Percentiles rank a stretch among this genome's conserved stretches.
These are phyloP conservation scores for Petrocephalus microphthalmus DNA, from an alignment of 2,113 vertebrate genomes.

Conservation along the genomic window DNA sequence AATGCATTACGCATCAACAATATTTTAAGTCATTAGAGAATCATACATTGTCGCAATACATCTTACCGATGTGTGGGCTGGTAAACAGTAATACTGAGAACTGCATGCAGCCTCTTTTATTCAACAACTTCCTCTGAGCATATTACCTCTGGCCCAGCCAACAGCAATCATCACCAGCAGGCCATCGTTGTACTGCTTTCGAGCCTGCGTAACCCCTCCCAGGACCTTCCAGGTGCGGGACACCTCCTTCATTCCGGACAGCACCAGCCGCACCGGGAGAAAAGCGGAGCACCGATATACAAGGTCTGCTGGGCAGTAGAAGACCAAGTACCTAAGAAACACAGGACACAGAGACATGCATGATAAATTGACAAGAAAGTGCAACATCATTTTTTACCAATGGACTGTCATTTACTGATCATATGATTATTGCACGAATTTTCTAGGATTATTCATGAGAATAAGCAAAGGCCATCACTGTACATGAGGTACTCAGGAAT, in stretches of 20 bases:
- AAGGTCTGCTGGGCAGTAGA: slow-evolving; percentile 83
- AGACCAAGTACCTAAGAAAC: slow-evolving; percentile 79
- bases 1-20: background rate
- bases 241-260: slow-evolving; percentile 88
- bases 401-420: background rate
- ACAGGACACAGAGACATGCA: background rate
- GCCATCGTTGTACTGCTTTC: slow-evolving; percentile 74
- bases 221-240: slow-evolving; percentile 91
- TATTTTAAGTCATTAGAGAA: background rate
- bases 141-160: slow-evolving; percentile 90
- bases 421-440: background rate
- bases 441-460: background rate
- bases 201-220: slow-evolving; percentile 73
- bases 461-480: background rate
- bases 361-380: background rate
- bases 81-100: background rate
- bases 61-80: background rate
- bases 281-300: slow-evolving; percentile 65
- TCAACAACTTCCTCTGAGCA: background rate
- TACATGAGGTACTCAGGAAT: background rate
- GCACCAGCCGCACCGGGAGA: slow-evolving; percentile 73
- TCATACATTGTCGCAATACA: background rate
- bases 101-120: background rate
- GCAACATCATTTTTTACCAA: background rate
- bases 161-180: slow-evolving; percentile 85